Percentiles rank a stretch among this genome's conserved stretches.
These are phyloP conservation scores for Drosophila phalerata DNA, from an alignment of 2,888 invertebrate genomes.

Conservation along the genomic window DNA sequence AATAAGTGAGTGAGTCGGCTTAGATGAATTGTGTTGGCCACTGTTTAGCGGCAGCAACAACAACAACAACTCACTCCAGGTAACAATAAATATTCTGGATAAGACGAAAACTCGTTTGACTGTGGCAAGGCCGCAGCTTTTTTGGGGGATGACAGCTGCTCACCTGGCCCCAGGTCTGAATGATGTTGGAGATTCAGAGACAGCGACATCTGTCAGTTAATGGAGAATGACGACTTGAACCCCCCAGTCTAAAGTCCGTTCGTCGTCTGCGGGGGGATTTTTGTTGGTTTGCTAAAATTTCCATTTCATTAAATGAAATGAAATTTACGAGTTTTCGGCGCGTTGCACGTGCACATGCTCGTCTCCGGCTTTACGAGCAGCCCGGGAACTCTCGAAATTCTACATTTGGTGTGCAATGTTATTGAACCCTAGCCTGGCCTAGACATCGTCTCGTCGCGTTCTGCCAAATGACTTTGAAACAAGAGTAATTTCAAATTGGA, in stretches of 20 bases:
- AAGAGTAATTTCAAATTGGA: constrained; percentile 59
- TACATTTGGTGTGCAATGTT: constrained; percentile 47
- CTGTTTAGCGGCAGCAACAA: constrained; percentile 33
- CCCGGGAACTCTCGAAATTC: constrained; percentile 33
- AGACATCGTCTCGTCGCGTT: constrained; percentile 51
- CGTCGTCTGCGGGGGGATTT: background rate
- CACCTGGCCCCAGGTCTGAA: constrained; percentile 47
- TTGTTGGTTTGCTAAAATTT: constrained; percentile 52
- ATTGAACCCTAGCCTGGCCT: constrained; percentile 61
- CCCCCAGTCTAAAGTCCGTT: constrained; percentile 25
- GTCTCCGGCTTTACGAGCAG: constrained; percentile 57
- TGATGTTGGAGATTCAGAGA: constrained; percentile 14
- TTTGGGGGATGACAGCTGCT: constrained; percentile 41
- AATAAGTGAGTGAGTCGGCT: constrained; percentile 44
- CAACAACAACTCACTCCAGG: constrained; percentile 34
- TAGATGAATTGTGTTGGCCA: constrained; percentile 47
- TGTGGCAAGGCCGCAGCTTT: constrained; percentile 26
- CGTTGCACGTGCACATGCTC: constrained; percentile 71
- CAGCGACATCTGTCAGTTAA: constrained; percentile 28
- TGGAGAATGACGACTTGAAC: constrained; percentile 31
- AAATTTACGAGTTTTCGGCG: constrained; percentile 65
- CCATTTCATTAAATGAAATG: constrained; percentile 69
- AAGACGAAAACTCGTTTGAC: constrained; percentile 59
- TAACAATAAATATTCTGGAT: constrained; percentile 39
- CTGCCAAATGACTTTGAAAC: constrained; percentile 67